Conservation (phyloP, 2,888 invertebrate genomes). For the Timema cristinae region DNA sequence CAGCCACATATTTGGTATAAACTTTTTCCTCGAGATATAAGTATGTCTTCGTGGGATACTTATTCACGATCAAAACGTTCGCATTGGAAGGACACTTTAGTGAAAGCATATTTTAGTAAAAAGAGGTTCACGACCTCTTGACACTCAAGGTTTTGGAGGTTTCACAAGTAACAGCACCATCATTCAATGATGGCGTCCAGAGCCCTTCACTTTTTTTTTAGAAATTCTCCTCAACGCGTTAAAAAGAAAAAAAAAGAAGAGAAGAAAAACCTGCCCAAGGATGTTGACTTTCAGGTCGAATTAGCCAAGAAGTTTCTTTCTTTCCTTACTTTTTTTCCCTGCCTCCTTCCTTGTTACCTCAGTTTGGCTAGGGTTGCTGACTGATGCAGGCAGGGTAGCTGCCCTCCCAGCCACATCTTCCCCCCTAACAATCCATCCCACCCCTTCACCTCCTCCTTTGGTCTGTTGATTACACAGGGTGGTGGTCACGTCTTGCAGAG, state of each 20-base stretch:
- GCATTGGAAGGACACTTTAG: too few relatives aligned
- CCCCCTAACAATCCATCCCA: not conserved
- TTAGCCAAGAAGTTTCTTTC: constrained; percentile 10
- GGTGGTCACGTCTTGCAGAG: constrained; percentile 25
- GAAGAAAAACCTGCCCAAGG: not conserved
- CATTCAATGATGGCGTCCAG: too few relatives aligned
- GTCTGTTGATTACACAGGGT: constrained; percentile 28
- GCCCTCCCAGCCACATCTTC: not conserved
- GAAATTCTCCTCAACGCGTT: constrained; percentile 8
- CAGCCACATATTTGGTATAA: too few relatives aligned
- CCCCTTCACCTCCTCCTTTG: constrained; percentile 5
- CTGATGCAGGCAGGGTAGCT: constrained; percentile 16
- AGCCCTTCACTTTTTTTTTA: not conserved
- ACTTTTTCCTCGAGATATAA: too few relatives aligned
- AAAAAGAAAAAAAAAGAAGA: not conserved
- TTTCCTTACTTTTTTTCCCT: not conserved
- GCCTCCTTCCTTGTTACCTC: not conserved
- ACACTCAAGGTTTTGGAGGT: too few relatives aligned
- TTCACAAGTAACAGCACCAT: too few relatives aligned
- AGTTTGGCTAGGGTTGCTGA: constrained; percentile 12
- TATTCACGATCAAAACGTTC: too few relatives aligned
- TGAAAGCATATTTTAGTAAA: too few relatives aligned
- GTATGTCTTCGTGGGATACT: too few relatives aligned
- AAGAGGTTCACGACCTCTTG: too few relatives aligned
- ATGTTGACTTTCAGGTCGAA: constrained; percentile 16